These are phyloP conservation scores for Chitala chitala DNA, from an alignment of 2,113 vertebrate species.

Conservation along the genomic window DNA sequence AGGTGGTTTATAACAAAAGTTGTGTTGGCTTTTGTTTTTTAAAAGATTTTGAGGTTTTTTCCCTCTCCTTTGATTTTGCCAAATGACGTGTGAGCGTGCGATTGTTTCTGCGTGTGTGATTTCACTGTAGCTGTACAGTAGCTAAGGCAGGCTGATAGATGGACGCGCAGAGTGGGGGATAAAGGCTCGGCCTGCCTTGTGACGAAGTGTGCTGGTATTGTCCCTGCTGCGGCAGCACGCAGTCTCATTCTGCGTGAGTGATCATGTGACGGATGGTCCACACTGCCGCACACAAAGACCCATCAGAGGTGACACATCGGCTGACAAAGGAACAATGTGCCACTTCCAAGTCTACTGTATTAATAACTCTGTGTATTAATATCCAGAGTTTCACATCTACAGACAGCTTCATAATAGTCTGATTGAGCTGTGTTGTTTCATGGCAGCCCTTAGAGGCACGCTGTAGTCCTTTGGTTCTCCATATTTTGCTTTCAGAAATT, in stretches of 20 bases:
- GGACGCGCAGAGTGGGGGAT: conserved; percentile 2
- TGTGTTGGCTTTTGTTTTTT: neutral
- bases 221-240: conserved; percentile 27
- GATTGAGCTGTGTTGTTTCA: conserved; percentile 6
- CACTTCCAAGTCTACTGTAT: conserved; percentile 33
- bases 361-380: conserved; percentile 15
- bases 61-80: conserved; percentile 1
- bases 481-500: neutral
- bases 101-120: neutral
- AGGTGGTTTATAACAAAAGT: too few relatives aligned
- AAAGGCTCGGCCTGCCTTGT: conserved; percentile 4
- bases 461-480: neutral
- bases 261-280: conserved; percentile 38
- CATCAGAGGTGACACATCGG: conserved; percentile 33
- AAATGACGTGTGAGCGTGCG: conserved; percentile 11
- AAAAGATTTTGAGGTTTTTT: neutral
- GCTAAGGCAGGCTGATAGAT: conserved; percentile 11
- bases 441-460: too few relatives aligned
- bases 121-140: neutral
- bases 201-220: conserved; percentile 19
- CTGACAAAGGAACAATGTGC: conserved; percentile 39
- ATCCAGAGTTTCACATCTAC: conserved; percentile 8
- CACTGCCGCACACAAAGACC: conserved; percentile 35
- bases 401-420: conserved; percentile 5
- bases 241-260: conserved; percentile 29